Evolutionary conservation across 2,113 vertebrate species (phyloP).

Genomic region (Lutjanus erythropterus): DNA sequence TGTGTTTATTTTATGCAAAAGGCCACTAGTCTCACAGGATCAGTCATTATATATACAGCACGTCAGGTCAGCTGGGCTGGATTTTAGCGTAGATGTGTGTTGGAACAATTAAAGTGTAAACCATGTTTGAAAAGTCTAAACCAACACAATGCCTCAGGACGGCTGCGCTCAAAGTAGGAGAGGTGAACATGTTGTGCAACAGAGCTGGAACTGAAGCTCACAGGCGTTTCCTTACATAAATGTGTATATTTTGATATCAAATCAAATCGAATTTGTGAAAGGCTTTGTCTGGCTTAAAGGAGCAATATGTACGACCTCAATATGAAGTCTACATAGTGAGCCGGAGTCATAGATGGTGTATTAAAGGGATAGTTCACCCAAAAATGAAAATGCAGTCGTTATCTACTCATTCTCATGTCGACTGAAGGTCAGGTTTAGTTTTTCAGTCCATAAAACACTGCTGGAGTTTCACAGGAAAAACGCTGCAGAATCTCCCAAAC

Average conservation of each 20-base stretch:
- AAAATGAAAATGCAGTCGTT: too few relatives aligned
- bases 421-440: too few relatives aligned
- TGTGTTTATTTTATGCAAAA: slow-evolving; percentile 19
- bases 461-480: too few relatives aligned
- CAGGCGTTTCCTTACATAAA: not conserved
- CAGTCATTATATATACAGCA: not conserved
- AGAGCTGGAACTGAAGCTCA: not conserved
- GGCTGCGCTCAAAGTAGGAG: not conserved
- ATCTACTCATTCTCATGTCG: too few relatives aligned
- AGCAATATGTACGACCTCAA: too few relatives aligned
- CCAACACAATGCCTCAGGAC: not conserved
- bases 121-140: slow-evolving; percentile 7
- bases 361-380: too few relatives aligned
- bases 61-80: slow-evolving; percentile 10
- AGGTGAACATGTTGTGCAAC: not conserved
- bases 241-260: not conserved
- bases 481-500: too few relatives aligned
- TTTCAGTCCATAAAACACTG: too few relatives aligned
- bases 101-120: not conserved
- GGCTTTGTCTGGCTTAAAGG: not conserved
- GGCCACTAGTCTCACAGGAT: not conserved
- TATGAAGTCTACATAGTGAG: too few relatives aligned
- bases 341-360: too few relatives aligned
- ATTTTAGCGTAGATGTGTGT: slow-evolving; percentile 18
- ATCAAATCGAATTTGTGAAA: not conserved